Evolutionary conservation across 2,113 vertebrate species (phyloP).

Genomic region (Sinocyclocheilus maitianheensis): DNA sequence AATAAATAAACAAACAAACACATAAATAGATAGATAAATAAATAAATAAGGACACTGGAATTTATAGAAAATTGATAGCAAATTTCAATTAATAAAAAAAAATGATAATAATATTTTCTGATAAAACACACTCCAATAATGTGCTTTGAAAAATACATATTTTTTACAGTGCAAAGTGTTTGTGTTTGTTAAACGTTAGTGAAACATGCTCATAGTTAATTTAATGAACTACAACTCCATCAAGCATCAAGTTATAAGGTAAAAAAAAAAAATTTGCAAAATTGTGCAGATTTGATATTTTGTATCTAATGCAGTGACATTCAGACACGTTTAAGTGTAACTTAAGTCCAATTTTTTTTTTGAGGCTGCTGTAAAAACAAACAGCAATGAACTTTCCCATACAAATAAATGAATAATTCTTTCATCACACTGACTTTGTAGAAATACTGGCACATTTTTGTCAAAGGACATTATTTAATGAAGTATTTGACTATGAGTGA

Average conservation of each 20-base stretch:
- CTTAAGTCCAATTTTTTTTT: not conserved
- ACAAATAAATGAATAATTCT: not conserved
- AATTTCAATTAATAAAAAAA: not conserved
- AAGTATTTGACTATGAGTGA: not conserved
- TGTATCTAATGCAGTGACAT: not conserved
- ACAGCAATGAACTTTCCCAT: not conserved
- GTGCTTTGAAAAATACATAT: too few relatives aligned
- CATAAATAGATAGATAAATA: too few relatives aligned
- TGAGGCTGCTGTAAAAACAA: conserved; percentile 1
- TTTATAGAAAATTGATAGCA: too few relatives aligned
- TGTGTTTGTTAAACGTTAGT: not conserved
- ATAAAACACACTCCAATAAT: not conserved
- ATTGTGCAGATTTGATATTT: not conserved
- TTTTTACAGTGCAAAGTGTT: not conserved
- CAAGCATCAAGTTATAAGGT: not conserved
- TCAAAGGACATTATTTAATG: not conserved
- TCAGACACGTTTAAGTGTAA: not conserved
- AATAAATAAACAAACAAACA: too few relatives aligned
- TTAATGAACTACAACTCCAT: not conserved
- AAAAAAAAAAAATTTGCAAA: too few relatives aligned
- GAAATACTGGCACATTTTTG: not conserved
- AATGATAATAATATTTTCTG: not conserved
- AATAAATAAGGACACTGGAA: too few relatives aligned
- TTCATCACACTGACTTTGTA: not conserved
- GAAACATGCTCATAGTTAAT: not conserved